Evolutionary conservation across 2,113 vertebrate species (phyloP).

Genomic region (Rhea pennata): DNA sequence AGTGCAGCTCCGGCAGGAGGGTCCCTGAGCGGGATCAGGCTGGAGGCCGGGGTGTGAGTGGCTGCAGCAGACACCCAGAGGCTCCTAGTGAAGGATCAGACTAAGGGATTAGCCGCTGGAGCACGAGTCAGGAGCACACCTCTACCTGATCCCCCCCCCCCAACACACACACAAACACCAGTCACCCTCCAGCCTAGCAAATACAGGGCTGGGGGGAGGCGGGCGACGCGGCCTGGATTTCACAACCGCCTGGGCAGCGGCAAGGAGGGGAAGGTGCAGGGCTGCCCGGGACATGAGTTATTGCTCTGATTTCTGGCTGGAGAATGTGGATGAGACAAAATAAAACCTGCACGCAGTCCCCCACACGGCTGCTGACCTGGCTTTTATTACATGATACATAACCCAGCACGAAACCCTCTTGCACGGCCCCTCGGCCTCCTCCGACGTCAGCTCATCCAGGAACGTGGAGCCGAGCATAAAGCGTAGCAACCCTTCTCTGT

Average conservation of each 20-base stretch:
- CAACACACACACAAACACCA: no score
- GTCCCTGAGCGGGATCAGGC: not conserved
- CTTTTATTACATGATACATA: slow-evolving; percentile 35
- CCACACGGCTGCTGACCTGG: not conserved
- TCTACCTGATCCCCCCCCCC: not conserved
- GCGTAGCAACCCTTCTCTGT: not conserved
- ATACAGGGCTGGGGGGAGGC: not conserved
- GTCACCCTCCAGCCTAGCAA: not conserved
- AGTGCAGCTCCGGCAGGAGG: not conserved
- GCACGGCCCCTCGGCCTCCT: not conserved
- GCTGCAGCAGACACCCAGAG: not conserved
- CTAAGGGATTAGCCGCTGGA: not conserved
- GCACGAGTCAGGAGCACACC: not conserved
- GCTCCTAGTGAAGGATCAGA: not conserved
- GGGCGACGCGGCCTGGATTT: not conserved
- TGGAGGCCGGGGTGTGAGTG: not conserved
- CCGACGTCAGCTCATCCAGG: not conserved
- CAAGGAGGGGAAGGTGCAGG: not conserved
- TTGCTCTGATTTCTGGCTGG: not conserved
- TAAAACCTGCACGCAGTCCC: rapidly evolving
- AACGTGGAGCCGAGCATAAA: not conserved
- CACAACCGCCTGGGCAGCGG: not conserved
- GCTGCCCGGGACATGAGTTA: not conserved
- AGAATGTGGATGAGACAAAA: not conserved
- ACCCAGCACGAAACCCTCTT: not conserved